Evolutionary conservation across 1,140 invertebrate genomes (phyloP).

Genomic region (Lerema accius): DNA sequence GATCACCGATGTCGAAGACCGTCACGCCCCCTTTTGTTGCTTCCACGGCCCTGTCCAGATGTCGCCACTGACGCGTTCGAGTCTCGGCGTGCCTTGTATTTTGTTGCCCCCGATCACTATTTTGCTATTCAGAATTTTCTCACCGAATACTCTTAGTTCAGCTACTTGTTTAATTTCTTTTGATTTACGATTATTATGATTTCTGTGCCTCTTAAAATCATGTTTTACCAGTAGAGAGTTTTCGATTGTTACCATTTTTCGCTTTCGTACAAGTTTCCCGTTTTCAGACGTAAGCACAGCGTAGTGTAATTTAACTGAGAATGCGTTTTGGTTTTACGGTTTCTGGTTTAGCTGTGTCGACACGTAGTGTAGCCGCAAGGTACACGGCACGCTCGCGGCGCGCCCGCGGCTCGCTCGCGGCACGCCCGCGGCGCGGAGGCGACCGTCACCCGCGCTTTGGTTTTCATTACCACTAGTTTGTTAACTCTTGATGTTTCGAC

Average conservation of each 20-base stretch:
- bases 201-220: constrained; percentile 20
- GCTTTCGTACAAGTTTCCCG: constrained; percentile 1
- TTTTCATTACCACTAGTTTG: constrained; percentile 20
- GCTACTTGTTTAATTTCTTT: constrained; percentile 16
- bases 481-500: constrained; percentile 38
- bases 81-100: constrained; percentile 24
- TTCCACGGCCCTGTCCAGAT: background rate
- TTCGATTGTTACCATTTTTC: constrained; percentile 12
- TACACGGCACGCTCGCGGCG: constrained; percentile 37
- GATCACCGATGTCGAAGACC: background rate
- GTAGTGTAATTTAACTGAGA: constrained; percentile 17
- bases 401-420: constrained; percentile 5
- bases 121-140: constrained; percentile 12
- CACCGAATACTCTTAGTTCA: constrained; percentile 24
- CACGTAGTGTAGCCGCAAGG: constrained; percentile 33
- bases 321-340: constrained; percentile 19
- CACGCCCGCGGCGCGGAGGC: constrained; percentile 1
- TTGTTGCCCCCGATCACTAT: constrained; percentile 23
- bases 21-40: background rate
- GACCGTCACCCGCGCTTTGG: constrained; percentile 36
- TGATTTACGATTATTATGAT: constrained; percentile 18
- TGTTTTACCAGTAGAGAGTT: constrained; percentile 20
- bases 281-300: constrained; percentile 15
- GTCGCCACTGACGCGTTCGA: constrained; percentile 4
- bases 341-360: constrained; percentile 6